Percentiles rank a stretch among this genome's conserved stretches.
Conservation (phyloP, 2,888 invertebrate species). For the Trimorus sp. region DNA sequence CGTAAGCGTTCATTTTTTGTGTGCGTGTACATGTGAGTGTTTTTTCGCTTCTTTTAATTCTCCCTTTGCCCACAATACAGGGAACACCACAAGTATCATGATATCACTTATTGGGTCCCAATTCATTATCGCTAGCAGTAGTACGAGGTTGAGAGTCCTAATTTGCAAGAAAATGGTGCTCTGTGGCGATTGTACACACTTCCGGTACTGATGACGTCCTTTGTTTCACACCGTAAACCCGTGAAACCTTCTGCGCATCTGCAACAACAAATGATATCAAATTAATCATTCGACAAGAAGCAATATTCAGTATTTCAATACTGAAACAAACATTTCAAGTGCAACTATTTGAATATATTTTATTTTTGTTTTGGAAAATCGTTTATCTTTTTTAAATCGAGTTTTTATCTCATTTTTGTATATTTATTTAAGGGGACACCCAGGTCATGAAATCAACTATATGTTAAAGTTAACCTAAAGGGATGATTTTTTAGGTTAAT, state of each 20-base stretch:
- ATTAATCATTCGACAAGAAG: no score
- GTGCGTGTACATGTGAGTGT: constrained; percentile 33
- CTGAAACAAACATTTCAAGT: not conserved
- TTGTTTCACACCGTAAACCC: constrained; percentile 90
- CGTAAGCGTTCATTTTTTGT: constrained; percentile 41
- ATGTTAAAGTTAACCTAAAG: no score
- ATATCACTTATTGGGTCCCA: constrained; percentile 78
- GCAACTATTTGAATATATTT: no score
- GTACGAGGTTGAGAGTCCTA: constrained; percentile 89
- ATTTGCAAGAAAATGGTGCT: constrained; percentile 88
- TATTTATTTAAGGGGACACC: no score
- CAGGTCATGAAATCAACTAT: no score
- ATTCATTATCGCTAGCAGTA: constrained; percentile 86
- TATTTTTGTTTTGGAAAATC: no score
- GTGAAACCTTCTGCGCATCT: constrained; percentile 92
- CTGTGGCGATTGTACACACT: constrained; percentile 87
- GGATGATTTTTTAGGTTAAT: no score
- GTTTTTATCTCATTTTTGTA: no score
- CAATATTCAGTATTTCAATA: no score
- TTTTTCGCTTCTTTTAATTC: constrained; percentile 28
- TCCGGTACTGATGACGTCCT: constrained; percentile 88
- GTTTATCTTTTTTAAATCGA: no score
- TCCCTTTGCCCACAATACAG: constrained; percentile 46
- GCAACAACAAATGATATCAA: constrained; percentile 75
- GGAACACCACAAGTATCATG: constrained; percentile 70